These are phyloP conservation scores for Nesoenas mayeri DNA, from an alignment of 2,113 vertebrate genomes.

Conservation along the genomic window DNA sequence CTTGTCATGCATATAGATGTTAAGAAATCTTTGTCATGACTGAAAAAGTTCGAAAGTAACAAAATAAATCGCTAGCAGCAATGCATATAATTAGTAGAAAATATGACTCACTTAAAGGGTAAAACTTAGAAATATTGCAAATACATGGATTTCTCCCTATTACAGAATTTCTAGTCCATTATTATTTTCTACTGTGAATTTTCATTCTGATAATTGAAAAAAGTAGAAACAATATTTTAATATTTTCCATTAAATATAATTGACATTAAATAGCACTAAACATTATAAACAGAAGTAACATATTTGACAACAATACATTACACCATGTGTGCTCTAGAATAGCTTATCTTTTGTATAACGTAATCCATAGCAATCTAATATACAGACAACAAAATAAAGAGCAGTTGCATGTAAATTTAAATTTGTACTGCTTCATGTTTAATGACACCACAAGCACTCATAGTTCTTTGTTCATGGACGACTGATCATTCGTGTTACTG, in stretches of 20 bases:
- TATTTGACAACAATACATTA: background rate
- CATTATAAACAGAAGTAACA: background rate
- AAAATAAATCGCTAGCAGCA: background rate
- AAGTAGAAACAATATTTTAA: background rate
- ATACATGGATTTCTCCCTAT: background rate
- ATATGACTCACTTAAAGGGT: background rate
- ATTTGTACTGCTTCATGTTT: background rate
- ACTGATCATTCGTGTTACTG: background rate
- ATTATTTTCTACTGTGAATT: background rate
- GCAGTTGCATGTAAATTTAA: background rate
- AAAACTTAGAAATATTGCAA: background rate
- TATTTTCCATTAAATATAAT: background rate
- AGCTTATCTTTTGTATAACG: background rate
- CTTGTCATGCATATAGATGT: background rate
- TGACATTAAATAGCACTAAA: background rate
- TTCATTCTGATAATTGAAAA: background rate
- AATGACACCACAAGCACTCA: background rate
- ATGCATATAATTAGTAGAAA: background rate
- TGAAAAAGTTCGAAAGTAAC: slow-evolving; percentile 15
- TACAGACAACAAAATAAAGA: background rate
- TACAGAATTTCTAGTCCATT: background rate
- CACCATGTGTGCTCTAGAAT: background rate
- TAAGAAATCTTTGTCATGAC: background rate
- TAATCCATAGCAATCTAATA: background rate
- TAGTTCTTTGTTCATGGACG: background rate